These are phyloP conservation scores for Lepidocyrtoides sp. DNA, from an alignment of 2,888 invertebrate species.

Conservation along the genomic window DNA sequence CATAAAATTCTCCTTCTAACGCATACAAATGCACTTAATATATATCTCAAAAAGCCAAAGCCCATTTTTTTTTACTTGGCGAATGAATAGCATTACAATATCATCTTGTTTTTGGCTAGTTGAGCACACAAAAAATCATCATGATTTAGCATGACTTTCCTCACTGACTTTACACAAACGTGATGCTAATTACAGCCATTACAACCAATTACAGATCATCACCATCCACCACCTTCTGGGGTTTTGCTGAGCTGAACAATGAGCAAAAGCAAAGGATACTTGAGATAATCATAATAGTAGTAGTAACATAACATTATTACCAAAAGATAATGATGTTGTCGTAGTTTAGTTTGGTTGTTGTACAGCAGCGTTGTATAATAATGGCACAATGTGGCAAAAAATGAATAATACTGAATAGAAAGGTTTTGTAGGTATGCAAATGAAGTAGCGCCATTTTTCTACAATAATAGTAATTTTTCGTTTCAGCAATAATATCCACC, in stretches of 20 bases:
- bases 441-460: conserved; percentile 25
- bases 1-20: background rate
- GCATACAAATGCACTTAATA: background rate
- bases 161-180: conserved; percentile 65
- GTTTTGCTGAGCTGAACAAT: conserved; percentile 37
- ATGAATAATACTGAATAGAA: background rate
- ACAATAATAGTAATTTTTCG: background rate
- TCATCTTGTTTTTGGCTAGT: conserved; percentile 66
- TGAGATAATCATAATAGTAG: conserved; percentile 12
- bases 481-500: background rate
- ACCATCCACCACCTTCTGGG: conserved; percentile 55
- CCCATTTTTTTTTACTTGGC: conserved; percentile 15
- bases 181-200: conserved; percentile 76
- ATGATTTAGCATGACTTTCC: conserved; percentile 62
- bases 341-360: background rate
- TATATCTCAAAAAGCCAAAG: background rate
- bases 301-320: background rate
- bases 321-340: background rate
- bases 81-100: conserved; percentile 32
- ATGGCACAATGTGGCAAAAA: background rate
- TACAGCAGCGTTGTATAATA: background rate
- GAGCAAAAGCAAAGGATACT: conserved; percentile 35
- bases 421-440: too few species aligned
- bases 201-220: conserved; percentile 70
- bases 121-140: conserved; percentile 68